Evolutionary conservation across 2,113 vertebrate genomes (phyloP).

Genomic region (Australoheros scitulus): DNA sequence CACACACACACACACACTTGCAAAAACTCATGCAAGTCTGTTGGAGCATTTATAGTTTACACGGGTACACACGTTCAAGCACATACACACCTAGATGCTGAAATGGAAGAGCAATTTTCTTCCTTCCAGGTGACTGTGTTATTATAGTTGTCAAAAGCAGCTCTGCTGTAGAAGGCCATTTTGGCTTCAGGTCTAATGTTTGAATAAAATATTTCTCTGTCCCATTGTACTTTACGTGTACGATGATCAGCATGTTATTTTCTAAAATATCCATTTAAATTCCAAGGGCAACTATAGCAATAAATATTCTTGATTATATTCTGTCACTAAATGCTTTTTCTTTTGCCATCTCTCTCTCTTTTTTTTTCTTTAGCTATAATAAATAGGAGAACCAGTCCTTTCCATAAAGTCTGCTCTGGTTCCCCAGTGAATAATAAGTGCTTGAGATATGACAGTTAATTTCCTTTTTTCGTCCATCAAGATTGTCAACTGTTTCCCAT

Average conservation of each 20-base stretch:
- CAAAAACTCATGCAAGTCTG: constrained; percentile 32
- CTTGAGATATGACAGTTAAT: constrained; percentile 30
- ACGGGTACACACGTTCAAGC: neutral
- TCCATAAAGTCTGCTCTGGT: constrained; percentile 22
- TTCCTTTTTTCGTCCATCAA: constrained; percentile 62
- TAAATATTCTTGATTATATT: neutral
- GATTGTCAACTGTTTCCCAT: constrained; percentile 3
- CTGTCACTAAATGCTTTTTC: neutral
- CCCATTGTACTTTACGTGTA: neutral
- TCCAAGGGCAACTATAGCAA: neutral
- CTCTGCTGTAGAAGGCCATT: constrained; percentile 24
- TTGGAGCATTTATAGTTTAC: constrained; percentile 31
- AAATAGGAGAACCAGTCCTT: neutral
- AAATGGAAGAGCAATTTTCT: constrained; percentile 66
- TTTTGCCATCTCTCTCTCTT: neutral
- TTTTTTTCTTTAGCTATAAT: neutral
- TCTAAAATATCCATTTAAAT: neutral
- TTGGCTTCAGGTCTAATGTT: constrained; percentile 19
- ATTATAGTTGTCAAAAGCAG: constrained; percentile 62
- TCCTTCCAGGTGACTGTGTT: constrained; percentile 51
- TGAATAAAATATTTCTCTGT: constrained; percentile 31
- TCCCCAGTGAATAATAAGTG: neutral
- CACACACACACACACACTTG: too few relatives aligned
- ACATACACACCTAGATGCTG: constrained; percentile 8
- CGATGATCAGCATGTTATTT: neutral